Evolutionary conservation across 2,888 invertebrate species (phyloP), one percentile per base, ranked within the genome.

Genomic region (Cheiracanthium punctorium): DNA sequence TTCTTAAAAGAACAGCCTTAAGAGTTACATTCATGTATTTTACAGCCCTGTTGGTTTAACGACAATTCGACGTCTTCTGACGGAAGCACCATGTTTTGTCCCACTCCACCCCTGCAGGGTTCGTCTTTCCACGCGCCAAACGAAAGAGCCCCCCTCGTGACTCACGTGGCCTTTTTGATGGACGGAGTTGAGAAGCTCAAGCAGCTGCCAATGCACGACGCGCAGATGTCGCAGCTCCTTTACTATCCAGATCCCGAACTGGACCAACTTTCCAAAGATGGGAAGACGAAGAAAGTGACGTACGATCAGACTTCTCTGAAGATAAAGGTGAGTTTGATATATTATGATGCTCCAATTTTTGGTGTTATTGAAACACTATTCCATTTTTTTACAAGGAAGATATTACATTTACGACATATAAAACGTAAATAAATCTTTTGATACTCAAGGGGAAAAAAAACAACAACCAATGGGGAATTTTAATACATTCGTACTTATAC

Each of bases 201-300:
- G 7, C 72, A 89, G 8, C 84, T 90, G 4, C 84, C 89, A 4
- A 67, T 89, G n/a, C 84, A 84, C 0, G 71, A 89, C 10, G 88
- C 88, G 1, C 17, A 84, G 4, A 75, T 90, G 10, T 89, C 89
- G 7, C 88, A 89, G 48, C 90, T 91, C 43, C 88, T 89, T 1
- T 92, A 92, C 85, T 90, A 90, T 86, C 90, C 90, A 0, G 91
- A 92, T 88, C 92, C 92, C 1, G 87, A 84, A 17, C 90, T 90
- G 70, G 71, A 86, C 71, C 80, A 74, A 17, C 91, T 91, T 70
- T 30, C 71, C 17, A 89, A 89, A 20, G 12, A 48, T 0, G 89
- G 89, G 0, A 82, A 89, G 12, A 75, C 90, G 0, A 67, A 77
- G 14, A 77, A 88, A 17, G 90, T 90, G 67, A 85, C 90, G 52